Evolutionary conservation across 1,140 invertebrate species (phyloP).

Genomic region (Temnothorax longispinosus): DNA sequence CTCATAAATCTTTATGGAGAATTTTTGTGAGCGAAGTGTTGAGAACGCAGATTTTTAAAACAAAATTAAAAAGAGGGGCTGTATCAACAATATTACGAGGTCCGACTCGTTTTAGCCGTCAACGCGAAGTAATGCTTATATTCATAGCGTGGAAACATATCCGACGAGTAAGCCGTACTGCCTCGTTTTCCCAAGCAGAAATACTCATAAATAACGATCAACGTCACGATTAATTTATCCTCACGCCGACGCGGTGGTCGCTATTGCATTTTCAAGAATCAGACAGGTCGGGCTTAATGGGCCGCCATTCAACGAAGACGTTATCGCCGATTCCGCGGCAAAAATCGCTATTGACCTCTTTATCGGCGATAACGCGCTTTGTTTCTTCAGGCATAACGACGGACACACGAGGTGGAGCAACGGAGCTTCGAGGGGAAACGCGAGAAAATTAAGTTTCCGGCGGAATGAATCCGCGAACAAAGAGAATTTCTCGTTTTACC

Average conservation of each 20-base stretch:
- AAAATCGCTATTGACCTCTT: conserved; percentile 51
- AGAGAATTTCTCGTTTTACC: conserved; percentile 44
- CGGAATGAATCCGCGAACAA: conserved; percentile 44
- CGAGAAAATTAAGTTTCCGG: conserved; percentile 54
- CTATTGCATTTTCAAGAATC: conserved; percentile 57
- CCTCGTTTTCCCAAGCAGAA: conserved; percentile 13
- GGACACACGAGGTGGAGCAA: conserved; percentile 1
- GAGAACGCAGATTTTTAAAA: background rate
- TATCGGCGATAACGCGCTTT: conserved; percentile 61
- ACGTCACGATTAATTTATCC: conserved; percentile 59
- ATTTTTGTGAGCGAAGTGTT: background rate
- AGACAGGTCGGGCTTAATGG: conserved; percentile 37
- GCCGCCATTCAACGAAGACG: conserved; percentile 48
- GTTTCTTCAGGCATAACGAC: conserved; percentile 29
- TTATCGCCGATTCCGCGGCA: conserved; percentile 32
- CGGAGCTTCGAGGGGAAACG: conserved; percentile 1
- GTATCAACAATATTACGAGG: conserved; percentile 4
- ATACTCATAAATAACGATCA: conserved; percentile 60
- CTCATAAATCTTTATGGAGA: background rate
- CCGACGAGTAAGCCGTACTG: conserved; percentile 17
- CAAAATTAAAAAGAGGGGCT: background rate
- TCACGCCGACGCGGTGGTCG: conserved; percentile 15
- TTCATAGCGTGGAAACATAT: conserved; percentile 26
- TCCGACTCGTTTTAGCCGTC: conserved; percentile 9
- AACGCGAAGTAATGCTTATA: conserved; percentile 26